phyloP scores from a whole-genome alignment of 1,140 invertebrate genomes.

The Limonius californicus region DNA sequence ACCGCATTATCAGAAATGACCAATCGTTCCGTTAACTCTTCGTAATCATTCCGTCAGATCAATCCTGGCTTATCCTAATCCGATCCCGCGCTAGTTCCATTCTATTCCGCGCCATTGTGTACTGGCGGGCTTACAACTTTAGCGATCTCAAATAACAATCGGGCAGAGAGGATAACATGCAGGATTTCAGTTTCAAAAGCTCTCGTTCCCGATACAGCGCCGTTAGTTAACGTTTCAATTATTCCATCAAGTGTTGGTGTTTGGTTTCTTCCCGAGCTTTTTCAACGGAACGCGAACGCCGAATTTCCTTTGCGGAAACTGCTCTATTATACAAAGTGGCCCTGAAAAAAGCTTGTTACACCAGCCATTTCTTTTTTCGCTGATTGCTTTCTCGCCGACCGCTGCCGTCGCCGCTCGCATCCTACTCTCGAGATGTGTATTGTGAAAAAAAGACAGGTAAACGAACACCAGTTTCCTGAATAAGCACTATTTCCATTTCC shows the following conservation, averaged over 20 bases:
- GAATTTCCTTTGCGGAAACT: constrained; percentile 11
- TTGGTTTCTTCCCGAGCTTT: not conserved
- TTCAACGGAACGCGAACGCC: not conserved
- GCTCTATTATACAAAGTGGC: constrained; percentile 8
- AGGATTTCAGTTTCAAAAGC: constrained; percentile 28
- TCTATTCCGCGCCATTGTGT: constrained; percentile 23
- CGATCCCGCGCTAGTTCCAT: constrained; percentile 20
- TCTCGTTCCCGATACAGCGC: constrained; percentile 11
- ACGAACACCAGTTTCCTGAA: not conserved
- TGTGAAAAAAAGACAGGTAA: not conserved
- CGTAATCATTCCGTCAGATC: constrained; percentile 25
- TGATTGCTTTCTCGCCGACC: not conserved
- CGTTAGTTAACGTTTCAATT: constrained; percentile 32
- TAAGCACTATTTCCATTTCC: not conserved
- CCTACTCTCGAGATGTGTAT: not conserved
- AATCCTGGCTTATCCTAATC: constrained; percentile 24
- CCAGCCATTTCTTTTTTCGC: not conserved
- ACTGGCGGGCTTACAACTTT: constrained; percentile 25
- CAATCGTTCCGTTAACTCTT: constrained; percentile 26
- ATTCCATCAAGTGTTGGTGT: constrained; percentile 7
- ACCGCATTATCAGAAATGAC: constrained; percentile 23
- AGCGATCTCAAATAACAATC: constrained; percentile 28
- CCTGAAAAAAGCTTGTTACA: constrained; percentile 1
- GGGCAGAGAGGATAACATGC: constrained; percentile 25
- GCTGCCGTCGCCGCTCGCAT: not conserved